phyloP scores from a whole-genome alignment of 1,140 invertebrate species.

The Hermetia illucens region DNA sequence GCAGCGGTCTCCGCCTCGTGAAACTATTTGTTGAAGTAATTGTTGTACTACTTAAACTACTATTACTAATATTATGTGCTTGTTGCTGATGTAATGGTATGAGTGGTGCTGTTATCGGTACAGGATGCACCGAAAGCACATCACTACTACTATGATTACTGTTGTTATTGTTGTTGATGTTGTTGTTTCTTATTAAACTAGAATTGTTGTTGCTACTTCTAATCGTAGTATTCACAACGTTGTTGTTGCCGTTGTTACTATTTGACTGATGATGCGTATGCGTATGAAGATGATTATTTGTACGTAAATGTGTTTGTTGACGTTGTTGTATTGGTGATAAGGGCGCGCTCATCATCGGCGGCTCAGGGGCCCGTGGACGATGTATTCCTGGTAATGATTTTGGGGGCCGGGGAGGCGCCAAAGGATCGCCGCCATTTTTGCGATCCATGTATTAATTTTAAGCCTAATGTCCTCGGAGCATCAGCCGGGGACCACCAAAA shows the following conservation, averaged over 20 bases:
- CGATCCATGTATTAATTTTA: constrained; percentile 31
- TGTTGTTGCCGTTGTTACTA: constrained; percentile 7
- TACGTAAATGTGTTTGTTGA: constrained; percentile 9
- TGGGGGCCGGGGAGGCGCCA: constrained; percentile 44
- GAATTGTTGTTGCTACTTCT: constrained; percentile 12
- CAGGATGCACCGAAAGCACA: background rate
- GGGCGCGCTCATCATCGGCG: constrained; percentile 30
- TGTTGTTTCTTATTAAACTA: constrained; percentile 1
- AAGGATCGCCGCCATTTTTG: constrained; percentile 47
- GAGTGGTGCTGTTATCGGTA: constrained; percentile 4
- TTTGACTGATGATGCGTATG: no score
- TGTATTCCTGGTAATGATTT: constrained; percentile 46
- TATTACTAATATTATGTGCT: constrained; percentile 1
- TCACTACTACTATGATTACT: background rate
- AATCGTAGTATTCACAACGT: constrained; percentile 4
- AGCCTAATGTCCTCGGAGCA: constrained; percentile 14
- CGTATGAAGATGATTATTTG: constrained; percentile 5
- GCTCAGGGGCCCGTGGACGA: constrained; percentile 35
- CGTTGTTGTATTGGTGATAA: constrained; percentile 9
- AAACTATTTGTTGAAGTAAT: constrained; percentile 4
- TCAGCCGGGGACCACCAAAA: constrained; percentile 10
- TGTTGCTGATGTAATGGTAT: constrained; percentile 7
- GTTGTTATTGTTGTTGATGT: constrained; percentile 6
- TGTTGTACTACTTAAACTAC: constrained; percentile 1
- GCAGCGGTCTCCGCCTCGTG: constrained; percentile 5